A percentile compares a stretch with the other conserved stretches of the same genome.
Conservation (phyloP, 2,888 invertebrate genomes). For the Merodon equestris region DNA sequence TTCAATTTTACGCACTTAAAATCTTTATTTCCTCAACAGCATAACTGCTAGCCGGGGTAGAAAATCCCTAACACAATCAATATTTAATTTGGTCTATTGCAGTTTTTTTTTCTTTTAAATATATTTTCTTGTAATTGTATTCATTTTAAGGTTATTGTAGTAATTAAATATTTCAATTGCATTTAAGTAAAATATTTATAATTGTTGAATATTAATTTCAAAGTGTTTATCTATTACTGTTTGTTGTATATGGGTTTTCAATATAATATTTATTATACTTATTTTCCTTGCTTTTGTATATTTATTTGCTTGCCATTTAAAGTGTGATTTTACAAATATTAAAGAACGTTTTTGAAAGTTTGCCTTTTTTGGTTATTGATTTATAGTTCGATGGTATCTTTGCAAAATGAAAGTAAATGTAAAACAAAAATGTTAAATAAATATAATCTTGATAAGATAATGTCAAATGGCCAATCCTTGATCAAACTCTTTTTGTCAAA, state of each 20-base stretch:
- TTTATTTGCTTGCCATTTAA: slow-evolving; percentile 8
- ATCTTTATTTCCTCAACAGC: no score
- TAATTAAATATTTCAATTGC: slow-evolving; percentile 62
- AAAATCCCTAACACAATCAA: slow-evolving; percentile 73
- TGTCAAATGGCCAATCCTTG: no score
- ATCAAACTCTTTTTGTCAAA: no score
- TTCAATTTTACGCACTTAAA: slow-evolving; percentile 3
- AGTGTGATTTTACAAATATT: slow-evolving; percentile 21
- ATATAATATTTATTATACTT: slow-evolving; percentile 65
- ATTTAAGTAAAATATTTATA: slow-evolving; percentile 70
- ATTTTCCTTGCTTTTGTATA: slow-evolving; percentile 21
- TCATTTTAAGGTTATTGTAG: slow-evolving; percentile 57
- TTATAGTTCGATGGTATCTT: slow-evolving; percentile 16
- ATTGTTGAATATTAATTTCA: slow-evolving; percentile 58
- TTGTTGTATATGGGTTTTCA: slow-evolving; percentile 66
- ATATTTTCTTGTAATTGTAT: slow-evolving; percentile 65
- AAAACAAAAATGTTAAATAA: slow-evolving; percentile 1
- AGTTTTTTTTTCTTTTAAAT: slow-evolving; percentile 59
- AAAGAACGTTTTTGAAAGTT: slow-evolving; percentile 36
- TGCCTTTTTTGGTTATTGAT: neutral
- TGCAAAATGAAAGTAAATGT: neutral
- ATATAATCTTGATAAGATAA: neutral
- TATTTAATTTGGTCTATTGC: slow-evolving; percentile 79
- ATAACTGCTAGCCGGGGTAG: slow-evolving; percentile 7
- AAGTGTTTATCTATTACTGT: slow-evolving; percentile 69